These are phyloP conservation scores for Drosophila testacea DNA, from an alignment of 2,888 invertebrate genomes.

Conservation along the genomic window DNA sequence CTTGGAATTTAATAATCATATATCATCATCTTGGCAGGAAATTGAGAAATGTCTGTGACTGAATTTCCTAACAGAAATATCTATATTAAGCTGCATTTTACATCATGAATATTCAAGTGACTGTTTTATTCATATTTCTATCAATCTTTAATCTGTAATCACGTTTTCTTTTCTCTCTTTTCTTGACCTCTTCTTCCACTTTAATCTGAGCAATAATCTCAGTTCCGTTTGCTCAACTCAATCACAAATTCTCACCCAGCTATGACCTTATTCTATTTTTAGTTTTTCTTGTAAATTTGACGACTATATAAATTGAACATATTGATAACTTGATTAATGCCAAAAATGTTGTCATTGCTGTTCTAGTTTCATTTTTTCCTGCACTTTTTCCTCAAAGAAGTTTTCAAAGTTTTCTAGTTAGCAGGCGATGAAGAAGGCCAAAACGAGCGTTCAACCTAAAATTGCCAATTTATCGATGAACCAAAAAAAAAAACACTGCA, in stretches of 20 bases:
- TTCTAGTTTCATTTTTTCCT: constrained; percentile 12
- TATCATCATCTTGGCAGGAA: neutral
- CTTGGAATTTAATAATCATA: neutral
- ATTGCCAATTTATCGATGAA: constrained; percentile 68
- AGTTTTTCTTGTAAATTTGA: constrained; percentile 28
- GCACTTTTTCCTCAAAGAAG: constrained; percentile 17
- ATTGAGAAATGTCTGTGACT: no score
- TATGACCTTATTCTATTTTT: neutral
- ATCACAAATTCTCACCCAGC: constrained; percentile 25
- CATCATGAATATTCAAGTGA: neutral
- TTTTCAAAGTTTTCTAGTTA: constrained; percentile 67
- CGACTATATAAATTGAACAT: constrained; percentile 40
- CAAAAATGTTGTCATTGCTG: constrained; percentile 30
- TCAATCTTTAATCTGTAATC: constrained; percentile 8
- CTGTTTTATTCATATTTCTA: constrained; percentile 1
- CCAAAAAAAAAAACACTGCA: neutral
- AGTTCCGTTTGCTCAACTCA: constrained; percentile 37
- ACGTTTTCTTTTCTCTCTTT: constrained; percentile 6
- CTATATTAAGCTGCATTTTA: neutral
- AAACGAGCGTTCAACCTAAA: constrained; percentile 42
- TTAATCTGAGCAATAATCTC: constrained; percentile 35
- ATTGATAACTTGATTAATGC: constrained; percentile 63
- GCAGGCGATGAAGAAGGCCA: constrained; percentile 43
- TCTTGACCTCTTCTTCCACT: neutral
- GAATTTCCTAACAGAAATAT: neutral